Percentiles rank a stretch among this genome's conserved stretches.
These are phyloP conservation scores for Neomonachus schauinslandi DNA, from an alignment of 2,113 vertebrate species.

Conservation along the genomic window DNA sequence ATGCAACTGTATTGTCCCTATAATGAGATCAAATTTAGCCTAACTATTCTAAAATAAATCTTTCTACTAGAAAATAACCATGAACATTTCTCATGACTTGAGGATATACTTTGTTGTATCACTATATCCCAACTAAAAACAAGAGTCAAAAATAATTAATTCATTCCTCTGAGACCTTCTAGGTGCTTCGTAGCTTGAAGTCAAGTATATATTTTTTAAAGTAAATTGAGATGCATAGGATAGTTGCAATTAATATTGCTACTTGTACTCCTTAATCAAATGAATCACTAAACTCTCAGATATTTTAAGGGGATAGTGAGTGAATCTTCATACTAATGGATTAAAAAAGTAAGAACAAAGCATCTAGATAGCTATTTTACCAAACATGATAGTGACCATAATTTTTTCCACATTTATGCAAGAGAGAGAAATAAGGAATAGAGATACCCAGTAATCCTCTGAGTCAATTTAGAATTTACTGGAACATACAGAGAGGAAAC, in stretches of 20 bases:
- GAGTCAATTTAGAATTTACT: background rate
- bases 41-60: conserved; percentile 1
- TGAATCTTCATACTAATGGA: background rate
- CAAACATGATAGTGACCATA: background rate
- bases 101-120: background rate
- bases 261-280: background rate
- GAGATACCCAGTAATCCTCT: background rate
- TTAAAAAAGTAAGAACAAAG: background rate
- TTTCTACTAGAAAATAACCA: background rate
- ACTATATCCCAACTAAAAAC: background rate
- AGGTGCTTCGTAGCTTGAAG: background rate
- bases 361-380: background rate
- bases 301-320: background rate
- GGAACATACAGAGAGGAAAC: background rate
- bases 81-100: background rate
- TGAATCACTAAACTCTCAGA: background rate
- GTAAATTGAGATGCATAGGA: background rate
- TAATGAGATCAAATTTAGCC: background rate
- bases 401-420: background rate
- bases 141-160: background rate
- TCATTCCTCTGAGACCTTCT: background rate
- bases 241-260: background rate
- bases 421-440: background rate
- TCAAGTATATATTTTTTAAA: background rate
- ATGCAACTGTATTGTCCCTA: background rate